Conservation (phyloP, 1,140 invertebrate species). For the Psilanteris sp. region DNA sequence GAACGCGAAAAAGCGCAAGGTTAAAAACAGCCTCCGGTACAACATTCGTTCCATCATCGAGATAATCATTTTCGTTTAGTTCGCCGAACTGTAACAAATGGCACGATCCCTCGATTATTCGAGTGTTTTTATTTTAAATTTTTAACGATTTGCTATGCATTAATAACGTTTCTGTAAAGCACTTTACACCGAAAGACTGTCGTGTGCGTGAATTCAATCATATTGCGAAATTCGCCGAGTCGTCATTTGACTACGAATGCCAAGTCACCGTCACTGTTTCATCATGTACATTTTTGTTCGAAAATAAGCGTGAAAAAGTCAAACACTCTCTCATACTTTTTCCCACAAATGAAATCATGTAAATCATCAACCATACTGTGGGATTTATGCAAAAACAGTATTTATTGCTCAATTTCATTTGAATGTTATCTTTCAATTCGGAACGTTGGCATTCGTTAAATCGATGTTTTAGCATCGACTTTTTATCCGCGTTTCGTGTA, state of each 20-base stretch:
- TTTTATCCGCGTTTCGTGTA: constrained; percentile 4
- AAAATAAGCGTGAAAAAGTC: no score
- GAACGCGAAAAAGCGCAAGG: constrained; percentile 7
- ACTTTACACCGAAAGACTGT: constrained; percentile 2
- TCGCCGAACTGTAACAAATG: constrained; percentile 63
- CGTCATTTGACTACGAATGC: constrained; percentile 7
- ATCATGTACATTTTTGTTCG: neutral
- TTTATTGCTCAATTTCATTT: constrained; percentile 13
- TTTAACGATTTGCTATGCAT: constrained; percentile 37
- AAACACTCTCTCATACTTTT: no score
- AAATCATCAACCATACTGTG: no score
- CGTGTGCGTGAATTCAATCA: constrained; percentile 15
- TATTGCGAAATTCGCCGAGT: constrained; percentile 6
- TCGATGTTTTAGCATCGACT: constrained; percentile 4
- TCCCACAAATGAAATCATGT: constrained; percentile 3
- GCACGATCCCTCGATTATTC: constrained; percentile 54
- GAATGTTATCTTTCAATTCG: neutral
- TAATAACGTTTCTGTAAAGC: constrained; percentile 37
- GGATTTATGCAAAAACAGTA: no score
- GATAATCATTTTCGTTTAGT: constrained; percentile 37
- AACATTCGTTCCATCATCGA: constrained; percentile 56
- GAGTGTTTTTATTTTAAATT: constrained; percentile 50
- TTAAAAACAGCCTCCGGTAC: constrained; percentile 18
- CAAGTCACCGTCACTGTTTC: constrained; percentile 1
- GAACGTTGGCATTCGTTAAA: constrained; percentile 1